Evolutionary conservation across 2,888 invertebrate genomes (phyloP).

Genomic region (Strigamia transsilvanica): DNA sequence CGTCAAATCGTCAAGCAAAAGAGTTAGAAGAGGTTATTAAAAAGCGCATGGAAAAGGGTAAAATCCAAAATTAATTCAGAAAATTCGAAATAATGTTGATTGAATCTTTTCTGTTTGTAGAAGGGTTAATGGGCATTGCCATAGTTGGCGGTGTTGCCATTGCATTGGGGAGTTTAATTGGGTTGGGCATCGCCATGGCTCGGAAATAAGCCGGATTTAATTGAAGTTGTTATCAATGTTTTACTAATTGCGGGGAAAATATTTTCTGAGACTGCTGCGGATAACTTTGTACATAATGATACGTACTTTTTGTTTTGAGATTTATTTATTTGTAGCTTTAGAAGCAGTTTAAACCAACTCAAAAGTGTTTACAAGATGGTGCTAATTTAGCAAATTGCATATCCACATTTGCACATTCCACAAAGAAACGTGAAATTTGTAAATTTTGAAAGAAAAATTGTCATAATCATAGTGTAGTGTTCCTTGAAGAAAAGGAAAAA

Average conservation of each 20-base stretch:
- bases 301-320: too few relatives aligned
- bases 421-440: too few relatives aligned
- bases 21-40: constrained; percentile 82
- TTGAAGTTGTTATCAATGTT: not conserved
- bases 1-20: constrained; percentile 86
- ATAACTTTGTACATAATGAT: too few relatives aligned
- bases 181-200: constrained; percentile 43
- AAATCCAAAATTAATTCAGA: not conserved
- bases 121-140: constrained; percentile 48
- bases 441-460: not conserved
- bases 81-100: not conserved
- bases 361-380: too few relatives aligned
- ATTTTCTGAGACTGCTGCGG: not conserved
- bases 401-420: too few relatives aligned
- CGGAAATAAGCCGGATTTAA: not conserved
- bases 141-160: constrained; percentile 38
- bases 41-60: constrained; percentile 86
- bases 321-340: too few relatives aligned
- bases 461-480: not conserved
- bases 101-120: not conserved
- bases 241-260: not conserved
- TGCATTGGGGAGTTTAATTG: constrained; percentile 41
- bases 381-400: too few relatives aligned
- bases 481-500: not conserved
- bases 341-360: too few relatives aligned